Evolutionary conservation across 2,888 invertebrate genomes (phyloP), one percentile per base, ranked within the genome.

Genomic region (Nemoura dubitans): DNA sequence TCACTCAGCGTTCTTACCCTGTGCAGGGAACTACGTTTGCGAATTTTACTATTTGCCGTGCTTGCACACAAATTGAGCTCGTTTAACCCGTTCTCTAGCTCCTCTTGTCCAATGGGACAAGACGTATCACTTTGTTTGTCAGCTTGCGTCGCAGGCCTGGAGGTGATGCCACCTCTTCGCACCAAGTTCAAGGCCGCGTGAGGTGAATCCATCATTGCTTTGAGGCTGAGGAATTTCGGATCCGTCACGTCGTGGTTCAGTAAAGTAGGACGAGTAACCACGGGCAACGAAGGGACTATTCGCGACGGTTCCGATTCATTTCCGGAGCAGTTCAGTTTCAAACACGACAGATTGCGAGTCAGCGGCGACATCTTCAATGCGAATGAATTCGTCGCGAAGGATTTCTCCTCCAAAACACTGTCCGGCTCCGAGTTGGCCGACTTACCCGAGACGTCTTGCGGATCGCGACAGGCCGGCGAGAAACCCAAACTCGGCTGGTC

Each of bases 171-270:
- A 14, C 42, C 42, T 7, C 59, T 43, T 27, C 76, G 21, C 16
- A 27, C 25, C n/a, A 82, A 21, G 30, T 82, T 83, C 83, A 59
- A 27, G 16, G 83, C 83, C 16, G 36, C 25, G 29, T 26, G 59
- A 1, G 84, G 59, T 10, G 86, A 42, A n/a, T 59, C 84, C 21
- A 76, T 43, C 25, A 83, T 7, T 1, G 85, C 30, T 28, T 43
- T 86, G n/a, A 85, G 78, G 76, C 87, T 87, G 14, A 88, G 85
- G 26, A 89, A 89, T 28, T 87, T 87, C 3, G 89, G 88, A 29
- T 89, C 88, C 0, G 89, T 89, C 0, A 87, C 85, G 76, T 89
- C 89, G 59, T 88, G 88, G 28, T 83, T 43, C 6, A 26, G 3
- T 30, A 81, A 81, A 78, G 5, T 26, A 28, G 6, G 81, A 26